phyloP scores from a whole-genome alignment of 2,888 invertebrate species.

The Leptinotarsa haldemani region DNA sequence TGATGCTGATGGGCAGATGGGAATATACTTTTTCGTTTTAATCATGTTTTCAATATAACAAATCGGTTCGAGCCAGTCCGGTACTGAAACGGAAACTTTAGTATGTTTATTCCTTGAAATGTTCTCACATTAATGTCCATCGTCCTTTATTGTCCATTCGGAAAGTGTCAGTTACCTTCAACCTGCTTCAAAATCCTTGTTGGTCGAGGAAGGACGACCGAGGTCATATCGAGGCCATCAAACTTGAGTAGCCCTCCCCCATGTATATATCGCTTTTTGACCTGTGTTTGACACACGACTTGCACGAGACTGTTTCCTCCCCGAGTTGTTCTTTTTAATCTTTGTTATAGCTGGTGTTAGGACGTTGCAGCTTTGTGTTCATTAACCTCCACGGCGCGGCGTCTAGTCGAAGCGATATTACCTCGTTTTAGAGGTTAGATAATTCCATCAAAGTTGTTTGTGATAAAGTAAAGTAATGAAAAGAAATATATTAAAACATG shows the following conservation, averaged over 20 bases:
- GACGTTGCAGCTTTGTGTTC: slow-evolving; percentile 53
- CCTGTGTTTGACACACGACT: slow-evolving; percentile 22
- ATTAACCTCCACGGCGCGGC: slow-evolving; percentile 54
- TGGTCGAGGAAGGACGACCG: slow-evolving; percentile 6
- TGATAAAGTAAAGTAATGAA: no score
- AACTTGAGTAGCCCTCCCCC: slow-evolving; percentile 10
- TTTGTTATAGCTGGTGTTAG: slow-evolving; percentile 37
- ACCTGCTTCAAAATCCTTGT: slow-evolving; percentile 39
- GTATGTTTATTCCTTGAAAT: not conserved
- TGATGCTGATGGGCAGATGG: no score
- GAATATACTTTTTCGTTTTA: no score
- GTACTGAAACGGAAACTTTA: not conserved
- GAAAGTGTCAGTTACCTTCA: slow-evolving; percentile 32
- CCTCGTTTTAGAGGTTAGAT: not conserved
- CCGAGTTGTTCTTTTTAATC: slow-evolving; percentile 5
- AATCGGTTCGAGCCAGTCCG: not conserved
- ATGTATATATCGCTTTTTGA: slow-evolving; percentile 7
- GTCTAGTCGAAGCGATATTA: slow-evolving; percentile 43
- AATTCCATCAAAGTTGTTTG: no score
- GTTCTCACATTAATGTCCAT: not conserved
- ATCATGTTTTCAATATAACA: no score
- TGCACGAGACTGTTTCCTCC: slow-evolving; percentile 19
- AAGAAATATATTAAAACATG: no score
- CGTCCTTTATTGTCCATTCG: not conserved
- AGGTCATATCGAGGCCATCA: slow-evolving; percentile 2